phyloP scores from a whole-genome alignment of 2,113 vertebrate genomes.

The Hymenochirus boettgeri region DNA sequence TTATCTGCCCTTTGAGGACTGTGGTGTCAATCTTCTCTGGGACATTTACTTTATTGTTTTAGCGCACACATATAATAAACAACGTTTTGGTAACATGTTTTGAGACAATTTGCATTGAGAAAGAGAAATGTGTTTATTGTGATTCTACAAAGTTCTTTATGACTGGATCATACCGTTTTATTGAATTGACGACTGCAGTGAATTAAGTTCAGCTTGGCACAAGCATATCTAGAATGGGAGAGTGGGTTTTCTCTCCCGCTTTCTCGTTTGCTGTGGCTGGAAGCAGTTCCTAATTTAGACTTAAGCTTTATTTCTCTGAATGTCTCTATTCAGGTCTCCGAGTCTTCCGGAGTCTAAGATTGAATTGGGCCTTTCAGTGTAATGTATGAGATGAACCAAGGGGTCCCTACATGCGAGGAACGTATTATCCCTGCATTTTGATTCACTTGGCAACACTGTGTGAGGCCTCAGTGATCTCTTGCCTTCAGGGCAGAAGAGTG shows the following conservation, averaged over 20 bases:
- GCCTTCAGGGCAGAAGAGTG: background rate
- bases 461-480: background rate
- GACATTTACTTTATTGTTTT: no score
- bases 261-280: background rate
- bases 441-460: background rate
- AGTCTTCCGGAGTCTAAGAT: background rate
- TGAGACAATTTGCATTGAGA: no score
- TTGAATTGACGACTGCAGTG: no score
- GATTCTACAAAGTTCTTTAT: no score
- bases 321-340: conserved; percentile 10
- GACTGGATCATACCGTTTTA: no score
- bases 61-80: no score
- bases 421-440: conserved; percentile 1
- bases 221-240: background rate
- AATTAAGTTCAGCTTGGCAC: background rate
- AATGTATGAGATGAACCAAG: background rate
- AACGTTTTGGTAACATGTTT: no score
- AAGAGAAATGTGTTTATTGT: no score
- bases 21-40: no score
- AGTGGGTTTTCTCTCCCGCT: background rate
- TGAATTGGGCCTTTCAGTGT: conserved; percentile 21
- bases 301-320: conserved; percentile 12
- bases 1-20: no score
- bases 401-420: background rate
- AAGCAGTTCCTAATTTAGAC: conserved; percentile 19